phyloP scores from a whole-genome alignment of 1,140 invertebrate genomes.

The Tyrophagus putrescentiae region DNA sequence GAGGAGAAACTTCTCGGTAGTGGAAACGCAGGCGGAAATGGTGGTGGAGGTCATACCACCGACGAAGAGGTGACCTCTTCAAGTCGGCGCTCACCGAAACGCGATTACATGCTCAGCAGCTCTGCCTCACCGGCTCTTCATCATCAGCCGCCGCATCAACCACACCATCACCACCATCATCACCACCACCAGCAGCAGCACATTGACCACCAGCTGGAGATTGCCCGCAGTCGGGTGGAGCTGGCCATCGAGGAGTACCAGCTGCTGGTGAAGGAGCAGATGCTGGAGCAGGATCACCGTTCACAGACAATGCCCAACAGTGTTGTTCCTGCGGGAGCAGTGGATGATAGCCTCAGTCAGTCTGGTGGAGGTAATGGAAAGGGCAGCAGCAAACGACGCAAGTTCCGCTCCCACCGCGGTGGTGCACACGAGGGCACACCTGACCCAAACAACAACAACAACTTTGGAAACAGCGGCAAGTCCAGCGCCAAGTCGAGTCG shows the following conservation, averaged over 20 bases:
- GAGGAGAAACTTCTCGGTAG: too few species aligned
- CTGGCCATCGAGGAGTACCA: not conserved
- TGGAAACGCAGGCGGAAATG: too few species aligned
- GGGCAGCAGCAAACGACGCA: not conserved
- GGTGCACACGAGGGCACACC: too few species aligned
- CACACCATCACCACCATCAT: not conserved
- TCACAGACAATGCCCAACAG: not conserved
- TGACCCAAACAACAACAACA: conserved; percentile 1
- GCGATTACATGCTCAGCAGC: too few species aligned
- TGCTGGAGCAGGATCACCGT: too few species aligned
- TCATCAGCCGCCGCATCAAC: too few species aligned
- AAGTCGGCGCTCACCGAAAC: too few species aligned
- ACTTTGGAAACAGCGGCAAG: not conserved
- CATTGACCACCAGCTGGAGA: not conserved
- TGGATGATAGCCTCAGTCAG: too few species aligned
- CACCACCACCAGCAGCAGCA: not conserved
- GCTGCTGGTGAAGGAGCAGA: not conserved
- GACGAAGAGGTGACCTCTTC: too few species aligned
- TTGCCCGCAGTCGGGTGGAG: not conserved
- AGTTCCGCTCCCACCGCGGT: not conserved
- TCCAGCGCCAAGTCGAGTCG: not conserved
- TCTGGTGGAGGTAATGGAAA: not conserved
- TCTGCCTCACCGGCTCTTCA: too few species aligned
- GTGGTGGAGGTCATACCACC: too few species aligned
- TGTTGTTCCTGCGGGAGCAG: not conserved